Evolutionary conservation across 2,113 vertebrate genomes (phyloP), one percentile per base, ranked within the genome.

Genomic region (Coreoperca whiteheadi): DNA sequence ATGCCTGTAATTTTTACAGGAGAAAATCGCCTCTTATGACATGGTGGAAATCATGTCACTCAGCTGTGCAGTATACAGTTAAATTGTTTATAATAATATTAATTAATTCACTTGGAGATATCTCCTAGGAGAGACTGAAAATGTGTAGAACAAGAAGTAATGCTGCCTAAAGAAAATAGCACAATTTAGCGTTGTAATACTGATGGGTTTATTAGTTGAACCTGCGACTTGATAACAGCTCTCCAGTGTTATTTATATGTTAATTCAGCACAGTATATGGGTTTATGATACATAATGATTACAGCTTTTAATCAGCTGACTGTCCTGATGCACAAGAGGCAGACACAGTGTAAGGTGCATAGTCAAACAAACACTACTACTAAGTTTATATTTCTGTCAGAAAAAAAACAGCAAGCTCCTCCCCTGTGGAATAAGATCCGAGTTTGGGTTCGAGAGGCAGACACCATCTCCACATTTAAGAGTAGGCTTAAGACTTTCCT

Each of bases 31-130:
- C 39, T 78, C 16, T 5, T 51, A 48, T 60, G 20, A 71, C 30
- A 59, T n/a, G 28, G 12, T 39, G 34, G 15, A 74, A 61, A 72
- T 74, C 14, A 15, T 53, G n/a, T 72, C 68, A 59, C 14, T 64
- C 57, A 70, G 15, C 16, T 59, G 39, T 67, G 61, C 30, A 53
- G 12, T 18, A 5, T n/a, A 50, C 50, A 37, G 68, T 34, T 14
- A 48, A 37, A 20, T 51, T 30, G 5, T 21, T 67, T 11, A 34
- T 48, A 16, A 41, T 16, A 16, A 61, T 18, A 68, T 74, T 46
- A 6, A 57, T n/a, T 30, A 37, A 28, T 30, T n/a, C 25, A 8
- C 11, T 1, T 41, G 10, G 10, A 41, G 10, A 41, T 10, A 1
- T 41, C 39, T 41, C 39, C 2, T 46, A 15, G 14, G 43, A 15